These are phyloP conservation scores for Hymenochirus boettgeri DNA, from an alignment of 2,113 vertebrate species.

Conservation along the genomic window DNA sequence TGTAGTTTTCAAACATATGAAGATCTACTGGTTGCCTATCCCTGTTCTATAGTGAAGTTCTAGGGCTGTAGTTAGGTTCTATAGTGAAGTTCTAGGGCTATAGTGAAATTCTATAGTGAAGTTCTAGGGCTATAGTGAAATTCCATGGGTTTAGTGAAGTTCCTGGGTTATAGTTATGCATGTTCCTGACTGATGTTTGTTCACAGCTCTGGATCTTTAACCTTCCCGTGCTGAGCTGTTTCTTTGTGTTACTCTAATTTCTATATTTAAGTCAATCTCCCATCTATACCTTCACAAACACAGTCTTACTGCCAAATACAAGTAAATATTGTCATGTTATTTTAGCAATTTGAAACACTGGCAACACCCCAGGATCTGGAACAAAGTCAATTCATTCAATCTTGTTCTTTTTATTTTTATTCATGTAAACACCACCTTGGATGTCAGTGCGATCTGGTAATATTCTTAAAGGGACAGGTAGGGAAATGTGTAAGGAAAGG, in stretches of 20 bases:
- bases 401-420: conserved; percentile 26
- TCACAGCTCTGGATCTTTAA: background rate
- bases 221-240: background rate
- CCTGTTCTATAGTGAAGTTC: too few relatives aligned
- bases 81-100: too few relatives aligned
- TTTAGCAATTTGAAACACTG: conserved; percentile 32
- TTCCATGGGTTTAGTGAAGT: too few relatives aligned
- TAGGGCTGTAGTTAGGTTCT: too few relatives aligned
- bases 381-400: conserved; percentile 8
- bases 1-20: too few relatives aligned
- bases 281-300: conserved; percentile 7
- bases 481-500: too few relatives aligned
- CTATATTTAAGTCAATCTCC: conserved; percentile 1
- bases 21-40: too few relatives aligned
- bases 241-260: background rate
- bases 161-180: too few relatives aligned
- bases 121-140: too few relatives aligned
- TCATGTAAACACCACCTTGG: conserved; percentile 30
- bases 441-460: conserved; percentile 26
- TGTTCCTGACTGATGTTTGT: background rate
- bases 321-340: conserved; percentile 36
- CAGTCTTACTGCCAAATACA: conserved; percentile 8
- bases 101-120: too few relatives aligned
- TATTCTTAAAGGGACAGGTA: background rate
- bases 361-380: conserved; percentile 14